Evolutionary conservation across 2,113 vertebrate species (phyloP).

Genomic region (Telmatochromis sp.): DNA sequence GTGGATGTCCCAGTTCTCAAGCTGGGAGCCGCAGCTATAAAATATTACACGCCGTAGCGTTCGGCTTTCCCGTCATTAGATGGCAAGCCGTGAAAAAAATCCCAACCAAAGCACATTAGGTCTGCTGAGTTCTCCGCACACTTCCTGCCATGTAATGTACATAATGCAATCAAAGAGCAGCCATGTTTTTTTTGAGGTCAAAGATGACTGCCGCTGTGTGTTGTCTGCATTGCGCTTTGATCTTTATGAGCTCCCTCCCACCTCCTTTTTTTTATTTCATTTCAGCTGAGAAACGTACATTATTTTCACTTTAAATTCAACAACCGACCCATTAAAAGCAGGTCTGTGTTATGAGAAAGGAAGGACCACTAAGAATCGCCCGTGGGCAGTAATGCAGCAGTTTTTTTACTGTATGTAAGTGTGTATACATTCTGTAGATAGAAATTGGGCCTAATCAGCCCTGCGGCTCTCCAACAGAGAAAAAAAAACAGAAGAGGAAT

Average conservation of each 20-base stretch:
- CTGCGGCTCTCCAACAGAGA: slow-evolving; percentile 3
- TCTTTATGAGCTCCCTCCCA: slow-evolving; percentile 7
- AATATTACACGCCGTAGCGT: not conserved
- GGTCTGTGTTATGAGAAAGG: slow-evolving; percentile 29
- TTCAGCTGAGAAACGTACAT: slow-evolving; percentile 1
- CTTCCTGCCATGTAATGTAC: not conserved
- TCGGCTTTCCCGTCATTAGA: not conserved
- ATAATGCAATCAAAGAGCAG: not conserved
- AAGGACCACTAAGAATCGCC: slow-evolving; percentile 15
- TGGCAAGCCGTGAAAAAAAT: not conserved
- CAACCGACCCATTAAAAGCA: slow-evolving; percentile 24
- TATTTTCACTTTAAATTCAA: slow-evolving; percentile 42
- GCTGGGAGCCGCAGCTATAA: not conserved
- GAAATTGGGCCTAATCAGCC: slow-evolving; percentile 42
- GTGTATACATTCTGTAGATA: slow-evolving; percentile 24
- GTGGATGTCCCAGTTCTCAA: not conserved
- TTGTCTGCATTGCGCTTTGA: not conserved
- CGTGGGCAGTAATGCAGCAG: not conserved
- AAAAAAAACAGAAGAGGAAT: not conserved
- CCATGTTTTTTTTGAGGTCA: not conserved
- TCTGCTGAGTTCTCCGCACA: not conserved
- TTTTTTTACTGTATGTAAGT: not conserved
- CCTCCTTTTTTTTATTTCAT: not conserved
- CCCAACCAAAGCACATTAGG: not conserved
- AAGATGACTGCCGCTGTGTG: not conserved